These are phyloP conservation scores for Drosophila picticornis DNA, from an alignment of 2,888 invertebrate species.

Conservation along the genomic window DNA sequence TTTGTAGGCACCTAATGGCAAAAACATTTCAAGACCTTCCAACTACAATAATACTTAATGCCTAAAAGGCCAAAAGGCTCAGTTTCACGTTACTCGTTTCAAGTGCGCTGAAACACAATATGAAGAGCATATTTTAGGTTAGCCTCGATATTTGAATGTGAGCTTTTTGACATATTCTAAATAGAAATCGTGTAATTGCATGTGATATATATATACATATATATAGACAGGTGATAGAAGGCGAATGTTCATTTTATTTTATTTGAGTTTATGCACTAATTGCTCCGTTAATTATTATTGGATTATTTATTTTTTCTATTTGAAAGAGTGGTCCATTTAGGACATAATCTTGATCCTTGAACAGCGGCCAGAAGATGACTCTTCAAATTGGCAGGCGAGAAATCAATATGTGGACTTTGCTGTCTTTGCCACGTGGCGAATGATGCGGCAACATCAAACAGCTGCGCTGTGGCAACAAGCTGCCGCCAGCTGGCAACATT, in stretches of 20 bases:
- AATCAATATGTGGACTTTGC: constrained; percentile 40
- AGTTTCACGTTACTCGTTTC: not conserved
- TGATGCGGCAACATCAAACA: constrained; percentile 28
- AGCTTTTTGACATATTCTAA: not conserved
- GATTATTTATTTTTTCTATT: not conserved
- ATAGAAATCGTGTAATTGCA: not conserved
- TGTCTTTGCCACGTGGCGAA: constrained; percentile 17
- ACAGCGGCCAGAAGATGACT: not conserved
- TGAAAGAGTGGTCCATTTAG: not conserved
- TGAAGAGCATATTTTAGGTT: not conserved
- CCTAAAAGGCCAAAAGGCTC: not conserved
- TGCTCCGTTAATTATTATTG: not conserved
- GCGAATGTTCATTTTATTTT: not conserved
- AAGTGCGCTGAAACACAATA: constrained; percentile 2
- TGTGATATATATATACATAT: not conserved
- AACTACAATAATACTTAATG: constrained; percentile 14
- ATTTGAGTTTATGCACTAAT: not conserved
- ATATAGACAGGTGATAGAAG: not conserved
- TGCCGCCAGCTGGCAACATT: constrained; percentile 28
- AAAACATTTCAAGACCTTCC: not conserved
- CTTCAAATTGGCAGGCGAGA: constrained; percentile 13
- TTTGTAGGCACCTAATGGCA: not conserved
- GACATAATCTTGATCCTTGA: not conserved
- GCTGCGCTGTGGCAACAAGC: constrained; percentile 26
- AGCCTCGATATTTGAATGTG: not conserved